A percentile compares a stretch with the other conserved stretches of the same genome.
These are phyloP conservation scores for Acleris emargana DNA, from an alignment of 2,888 invertebrate genomes.

Conservation along the genomic window DNA sequence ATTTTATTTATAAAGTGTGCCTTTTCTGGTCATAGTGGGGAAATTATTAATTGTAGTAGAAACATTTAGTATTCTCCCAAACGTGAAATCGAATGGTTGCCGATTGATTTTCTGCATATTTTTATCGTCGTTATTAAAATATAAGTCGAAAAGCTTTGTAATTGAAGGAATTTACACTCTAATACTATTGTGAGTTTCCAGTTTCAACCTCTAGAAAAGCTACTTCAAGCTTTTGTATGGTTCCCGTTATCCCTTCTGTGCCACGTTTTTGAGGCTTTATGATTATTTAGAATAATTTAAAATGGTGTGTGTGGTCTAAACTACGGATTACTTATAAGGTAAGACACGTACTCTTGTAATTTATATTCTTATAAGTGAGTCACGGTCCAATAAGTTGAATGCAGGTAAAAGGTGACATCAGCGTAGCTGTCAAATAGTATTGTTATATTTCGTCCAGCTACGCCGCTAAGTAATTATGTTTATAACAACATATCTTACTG, in stretches of 20 bases:
- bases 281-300: slow-evolving; percentile 41
- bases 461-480: not conserved
- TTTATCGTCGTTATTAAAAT: slow-evolving; percentile 13
- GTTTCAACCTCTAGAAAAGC: slow-evolving; percentile 16
- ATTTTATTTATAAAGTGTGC: too few relatives aligned
- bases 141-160: not conserved
- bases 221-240: slow-evolving; percentile 25
- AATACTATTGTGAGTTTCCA: not conserved
- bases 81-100: slow-evolving; percentile 2
- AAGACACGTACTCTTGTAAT: slow-evolving; percentile 20
- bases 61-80: slow-evolving; percentile 24
- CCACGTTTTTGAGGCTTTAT: slow-evolving; percentile 64
- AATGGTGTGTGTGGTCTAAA: slow-evolving; percentile 49
- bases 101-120: slow-evolving; percentile 32
- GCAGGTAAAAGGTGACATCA: slow-evolving; percentile 53
- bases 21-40: not conserved
- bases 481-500: not conserved
- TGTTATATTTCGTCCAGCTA: slow-evolving; percentile 1
- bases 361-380: not conserved
- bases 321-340: slow-evolving; percentile 41
- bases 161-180: not conserved
- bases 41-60: not conserved
- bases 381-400: slow-evolving; percentile 15
- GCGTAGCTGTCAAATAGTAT: slow-evolving; percentile 34
- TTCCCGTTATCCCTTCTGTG: slow-evolving; percentile 59